Evolutionary conservation across 2,888 invertebrate genomes (phyloP).

Genomic region (Patella caerulea): DNA sequence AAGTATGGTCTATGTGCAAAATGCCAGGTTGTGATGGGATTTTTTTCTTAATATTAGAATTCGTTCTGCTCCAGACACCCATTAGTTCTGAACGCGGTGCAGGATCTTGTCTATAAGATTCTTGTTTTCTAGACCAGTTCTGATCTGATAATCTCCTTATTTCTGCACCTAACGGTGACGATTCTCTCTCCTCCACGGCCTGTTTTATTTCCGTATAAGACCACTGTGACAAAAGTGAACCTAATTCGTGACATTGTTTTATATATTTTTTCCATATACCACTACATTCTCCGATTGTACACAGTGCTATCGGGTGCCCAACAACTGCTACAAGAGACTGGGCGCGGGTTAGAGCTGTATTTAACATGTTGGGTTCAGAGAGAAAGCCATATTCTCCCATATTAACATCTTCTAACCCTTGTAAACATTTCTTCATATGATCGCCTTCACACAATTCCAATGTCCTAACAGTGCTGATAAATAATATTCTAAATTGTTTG

Average conservation of each 20-base stretch:
- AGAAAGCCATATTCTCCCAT: conserved; percentile 64
- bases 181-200: background rate
- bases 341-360: conserved; percentile 68
- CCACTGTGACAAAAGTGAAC: conserved; percentile 53
- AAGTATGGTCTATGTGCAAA: background rate
- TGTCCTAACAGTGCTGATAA: conserved; percentile 66
- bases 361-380: conserved; percentile 65
- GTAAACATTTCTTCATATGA: conserved; percentile 33
- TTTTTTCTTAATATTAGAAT: background rate
- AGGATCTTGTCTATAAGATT: background rate
- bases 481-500: conserved; percentile 66
- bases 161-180: background rate
- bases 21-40: background rate
- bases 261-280: conserved; percentile 60
- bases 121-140: background rate
- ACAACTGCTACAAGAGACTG: conserved; percentile 65
- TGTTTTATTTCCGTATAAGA: background rate
- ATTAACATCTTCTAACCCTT: conserved; percentile 51
- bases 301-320: conserved; percentile 65
- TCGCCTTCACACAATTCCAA: conserved; percentile 46
- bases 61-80: background rate
- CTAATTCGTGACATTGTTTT: conserved; percentile 65
- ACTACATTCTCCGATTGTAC: conserved; percentile 64
- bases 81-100: background rate
- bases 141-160: background rate